Evolutionary conservation across 2,888 invertebrate species (phyloP), one percentile per base, ranked within the genome.

Genomic region (Stegophylla sp.): DNA sequence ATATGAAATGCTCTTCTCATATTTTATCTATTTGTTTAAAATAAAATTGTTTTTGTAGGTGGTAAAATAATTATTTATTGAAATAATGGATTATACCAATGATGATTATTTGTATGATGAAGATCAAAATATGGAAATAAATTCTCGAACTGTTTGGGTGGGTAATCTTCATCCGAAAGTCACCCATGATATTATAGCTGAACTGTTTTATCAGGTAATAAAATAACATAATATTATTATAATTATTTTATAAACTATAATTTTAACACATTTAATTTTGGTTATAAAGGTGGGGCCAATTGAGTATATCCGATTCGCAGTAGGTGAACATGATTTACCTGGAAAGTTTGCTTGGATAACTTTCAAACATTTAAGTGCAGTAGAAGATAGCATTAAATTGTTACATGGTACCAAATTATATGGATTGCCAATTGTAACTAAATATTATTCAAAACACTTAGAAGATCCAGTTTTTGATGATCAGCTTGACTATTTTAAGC

Each of bases 151-250:
- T 13, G 34, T 79, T 13, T 79, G 69, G 79, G 69, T 71, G n/a
- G 69, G 79, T 48, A 79, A 79, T 51, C 69, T 79, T 34, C 79
- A 79, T 71, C 79, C 69, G 9, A 71, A 69, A 61, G 61, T 79
- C 2, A 48, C 79, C 3, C 34, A 15, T 17, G n/a, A 51, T 23
- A 23, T 20, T 71, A 1, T 79, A 71, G 23, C 61, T 1, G 79
- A 79, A 63, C 41, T 79, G 5, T 79, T 79, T 51, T 79, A 61
- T 41, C 79, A 79, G 79, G 79, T 79, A 79, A 51, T 5, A 41
- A 15, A 23, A 5, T 5, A 15, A 7, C n/a, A 17, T 53, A 17
- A 7, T 53, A 53, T 17, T 59, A 59, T n/a, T 20, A 59, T 59
- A 20, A 23, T 20, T 59, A 4, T 59, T 34, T 34, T 34, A 34